Conservation (phyloP, 2,113 vertebrate species). For the Platichthys stellatus region DNA sequence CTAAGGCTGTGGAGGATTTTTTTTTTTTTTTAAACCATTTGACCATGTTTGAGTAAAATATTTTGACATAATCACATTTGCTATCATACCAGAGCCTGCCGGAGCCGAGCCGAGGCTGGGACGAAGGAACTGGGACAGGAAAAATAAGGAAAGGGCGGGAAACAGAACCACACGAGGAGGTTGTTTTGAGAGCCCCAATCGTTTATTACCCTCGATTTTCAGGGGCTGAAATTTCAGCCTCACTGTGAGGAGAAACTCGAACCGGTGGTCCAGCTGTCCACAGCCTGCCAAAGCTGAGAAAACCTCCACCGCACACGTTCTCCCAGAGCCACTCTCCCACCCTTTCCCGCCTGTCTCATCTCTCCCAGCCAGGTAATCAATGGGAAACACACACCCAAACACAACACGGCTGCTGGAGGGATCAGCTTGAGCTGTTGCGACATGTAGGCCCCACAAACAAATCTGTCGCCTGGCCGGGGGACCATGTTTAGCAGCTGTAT, state of each 20-base stretch:
- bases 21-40: conserved; percentile 28
- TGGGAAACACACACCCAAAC: conserved; percentile 74
- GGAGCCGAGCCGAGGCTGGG: conserved; percentile 25
- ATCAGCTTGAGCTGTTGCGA: conserved; percentile 56
- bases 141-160: conserved; percentile 72
- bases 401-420: conserved; percentile 56
- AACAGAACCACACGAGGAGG: conserved; percentile 52
- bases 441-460: conserved; percentile 63
- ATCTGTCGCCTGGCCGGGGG: conserved; percentile 52
- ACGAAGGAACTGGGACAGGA: conserved; percentile 47
- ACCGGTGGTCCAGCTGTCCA: conserved; percentile 82
- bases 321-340: conserved; percentile 48
- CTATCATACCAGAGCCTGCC: conserved; percentile 53
- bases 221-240: conserved; percentile 85
- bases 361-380: conserved; percentile 78
- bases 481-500: conserved; percentile 31
- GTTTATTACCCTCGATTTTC: conserved; percentile 81
- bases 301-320: conserved; percentile 57
- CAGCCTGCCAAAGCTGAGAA: conserved; percentile 70
- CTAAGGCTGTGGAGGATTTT: conserved; percentile 2
- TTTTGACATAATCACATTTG: conserved; percentile 72
- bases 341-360: conserved; percentile 27
- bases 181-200: conserved; percentile 78
- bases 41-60: conserved; percentile 53
- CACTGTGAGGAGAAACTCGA: conserved; percentile 79